Conservation (phyloP, 2,797 vertebrate genomes). For the Echeneis naucrates region DNA sequence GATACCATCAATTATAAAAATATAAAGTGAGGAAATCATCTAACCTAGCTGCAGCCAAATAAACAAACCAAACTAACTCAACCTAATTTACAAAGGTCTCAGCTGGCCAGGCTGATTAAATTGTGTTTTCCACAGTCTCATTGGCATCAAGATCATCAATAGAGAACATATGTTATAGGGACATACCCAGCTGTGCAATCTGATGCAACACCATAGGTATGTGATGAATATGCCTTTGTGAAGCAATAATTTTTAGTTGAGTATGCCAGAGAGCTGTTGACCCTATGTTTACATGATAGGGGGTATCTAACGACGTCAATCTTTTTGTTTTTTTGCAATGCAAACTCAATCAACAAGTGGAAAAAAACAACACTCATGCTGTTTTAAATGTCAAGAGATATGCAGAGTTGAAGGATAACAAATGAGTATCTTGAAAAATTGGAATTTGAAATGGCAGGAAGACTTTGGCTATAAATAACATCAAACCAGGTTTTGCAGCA, state of each 20-base stretch:
- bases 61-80: no score
- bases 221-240: neutral
- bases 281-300: no score
- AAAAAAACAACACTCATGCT: neutral
- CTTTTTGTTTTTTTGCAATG: neutral
- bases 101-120: neutral
- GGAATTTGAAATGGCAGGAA: no score
- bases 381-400: neutral
- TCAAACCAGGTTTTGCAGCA: neutral
- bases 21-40: neutral
- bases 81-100: neutral
- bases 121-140: neutral
- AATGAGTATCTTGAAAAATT: neutral
- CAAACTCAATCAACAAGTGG: neutral
- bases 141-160: constrained; percentile 6
- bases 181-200: neutral
- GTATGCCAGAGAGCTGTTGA: neutral
- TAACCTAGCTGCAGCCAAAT: no score
- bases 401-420: neutral
- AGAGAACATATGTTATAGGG: neutral
- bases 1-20: neutral
- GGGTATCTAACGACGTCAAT: neutral
- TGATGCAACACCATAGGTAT: neutral
- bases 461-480: no score
- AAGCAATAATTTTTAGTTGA: neutral